A percentile compares a stretch with the other conserved stretches of the same genome.
Conservation (phyloP, 2,113 vertebrate species). For the Sprattus sprattus region DNA sequence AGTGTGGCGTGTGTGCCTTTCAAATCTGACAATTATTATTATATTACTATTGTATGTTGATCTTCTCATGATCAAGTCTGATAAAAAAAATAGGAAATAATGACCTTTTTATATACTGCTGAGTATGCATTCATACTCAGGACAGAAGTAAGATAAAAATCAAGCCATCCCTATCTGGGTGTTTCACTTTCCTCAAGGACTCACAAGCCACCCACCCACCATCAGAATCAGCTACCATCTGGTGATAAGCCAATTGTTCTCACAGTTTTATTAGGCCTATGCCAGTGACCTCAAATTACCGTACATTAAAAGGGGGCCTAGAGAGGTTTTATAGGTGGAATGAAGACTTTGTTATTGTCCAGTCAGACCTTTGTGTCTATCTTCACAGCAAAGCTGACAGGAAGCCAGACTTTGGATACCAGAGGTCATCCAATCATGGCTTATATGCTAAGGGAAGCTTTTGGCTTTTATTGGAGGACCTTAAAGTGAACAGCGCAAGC, state of each 20-base stretch:
- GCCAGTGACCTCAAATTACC: neutral
- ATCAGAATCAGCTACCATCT: neutral
- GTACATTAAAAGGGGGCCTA: neutral
- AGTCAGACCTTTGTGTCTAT: neutral
- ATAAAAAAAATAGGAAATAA: neutral
- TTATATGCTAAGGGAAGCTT: neutral
- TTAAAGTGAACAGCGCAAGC: neutral
- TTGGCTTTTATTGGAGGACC: neutral
- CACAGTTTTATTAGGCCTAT: neutral
- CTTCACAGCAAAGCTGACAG: neutral
- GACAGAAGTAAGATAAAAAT: constrained; percentile 24
- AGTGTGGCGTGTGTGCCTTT: too few species aligned
- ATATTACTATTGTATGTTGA: too few species aligned
- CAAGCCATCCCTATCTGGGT: constrained; percentile 54
- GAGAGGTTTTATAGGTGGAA: neutral
- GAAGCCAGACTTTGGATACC: neutral
- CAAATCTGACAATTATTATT: too few species aligned
- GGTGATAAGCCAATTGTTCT: neutral
- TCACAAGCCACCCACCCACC: neutral
- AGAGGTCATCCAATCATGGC: neutral
- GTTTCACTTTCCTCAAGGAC: constrained; percentile 14
- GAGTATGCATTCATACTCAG: neutral
- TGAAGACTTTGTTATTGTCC: neutral
- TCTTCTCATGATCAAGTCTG: neutral
- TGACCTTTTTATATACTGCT: neutral